phyloP scores from a whole-genome alignment of 2,797 vertebrate species.

The Furcifer pardalis region DNA sequence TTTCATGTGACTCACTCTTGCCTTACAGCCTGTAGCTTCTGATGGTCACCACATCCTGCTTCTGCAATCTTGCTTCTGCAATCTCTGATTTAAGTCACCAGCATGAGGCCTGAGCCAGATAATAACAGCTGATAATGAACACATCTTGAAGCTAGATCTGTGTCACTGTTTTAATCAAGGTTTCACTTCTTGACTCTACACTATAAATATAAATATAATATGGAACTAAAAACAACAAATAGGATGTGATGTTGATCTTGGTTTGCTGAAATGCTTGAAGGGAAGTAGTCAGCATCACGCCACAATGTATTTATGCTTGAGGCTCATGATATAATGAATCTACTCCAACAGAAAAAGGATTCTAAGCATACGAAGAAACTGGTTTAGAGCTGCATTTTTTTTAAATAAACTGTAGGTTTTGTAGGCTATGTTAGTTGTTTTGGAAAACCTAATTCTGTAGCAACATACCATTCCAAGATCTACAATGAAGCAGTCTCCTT shows the following conservation, averaged over 20 bases:
- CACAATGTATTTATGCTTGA: not conserved
- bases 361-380: not conserved
- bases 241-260: not conserved
- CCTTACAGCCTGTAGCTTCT: not conserved
- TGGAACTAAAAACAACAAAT: not conserved
- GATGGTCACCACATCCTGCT: not conserved
- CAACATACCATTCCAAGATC: slow-evolving; percentile 87
- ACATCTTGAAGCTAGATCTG: not conserved
- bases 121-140: not conserved
- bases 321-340: not conserved
- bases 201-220: not conserved
- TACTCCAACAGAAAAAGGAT: not conserved
- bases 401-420: not conserved
- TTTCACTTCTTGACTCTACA: not conserved
- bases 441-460: not conserved
- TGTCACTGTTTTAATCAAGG: not conserved
- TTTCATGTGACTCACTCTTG: not conserved
- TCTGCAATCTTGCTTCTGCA: not conserved
- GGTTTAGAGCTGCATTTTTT: not conserved
- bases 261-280: not conserved
- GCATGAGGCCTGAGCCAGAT: not conserved
- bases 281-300: not conserved
- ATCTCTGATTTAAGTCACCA: not conserved
- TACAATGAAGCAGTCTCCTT: slow-evolving; percentile 90
- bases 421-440: not conserved